phyloP scores from a whole-genome alignment of 2,113 vertebrate genomes.

The Cromileptes altivelis region DNA sequence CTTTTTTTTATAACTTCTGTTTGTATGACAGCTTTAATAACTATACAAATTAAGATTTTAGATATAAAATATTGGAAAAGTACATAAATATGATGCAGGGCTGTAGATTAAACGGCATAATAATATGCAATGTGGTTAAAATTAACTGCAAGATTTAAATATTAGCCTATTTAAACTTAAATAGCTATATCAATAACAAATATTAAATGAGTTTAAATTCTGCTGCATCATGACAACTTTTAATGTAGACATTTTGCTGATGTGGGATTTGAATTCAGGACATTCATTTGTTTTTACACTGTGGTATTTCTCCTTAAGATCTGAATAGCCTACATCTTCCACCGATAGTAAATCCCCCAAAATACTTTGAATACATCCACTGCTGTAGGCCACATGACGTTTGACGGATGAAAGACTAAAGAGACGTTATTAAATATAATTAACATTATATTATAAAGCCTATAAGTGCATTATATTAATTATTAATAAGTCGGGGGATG shows the following conservation, averaged over 20 bases:
- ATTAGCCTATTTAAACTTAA: not conserved
- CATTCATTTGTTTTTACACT: not conserved
- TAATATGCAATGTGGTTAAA: not conserved
- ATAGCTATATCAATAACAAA: too few species aligned
- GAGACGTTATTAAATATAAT: not conserved
- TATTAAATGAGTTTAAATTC: too few species aligned
- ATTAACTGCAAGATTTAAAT: not conserved
- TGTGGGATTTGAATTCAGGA: too few species aligned
- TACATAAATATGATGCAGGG: not conserved
- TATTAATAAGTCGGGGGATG: not conserved
- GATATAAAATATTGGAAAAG: not conserved
- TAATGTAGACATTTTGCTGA: not conserved
- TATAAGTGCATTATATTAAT: not conserved
- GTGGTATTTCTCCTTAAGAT: not conserved
- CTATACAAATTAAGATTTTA: not conserved
- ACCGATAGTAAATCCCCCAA: not conserved
- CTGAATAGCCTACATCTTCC: not conserved
- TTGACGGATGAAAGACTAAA: not conserved
- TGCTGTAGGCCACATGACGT: not conserved
- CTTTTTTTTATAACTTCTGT: not conserved
- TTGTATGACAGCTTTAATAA: not conserved
- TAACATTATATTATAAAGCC: too few species aligned
- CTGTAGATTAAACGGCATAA: not conserved
- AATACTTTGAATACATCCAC: not conserved
- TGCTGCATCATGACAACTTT: not conserved